phyloP scores from a whole-genome alignment of 2,888 invertebrate genomes.

The Diloba caeruleocephala region DNA sequence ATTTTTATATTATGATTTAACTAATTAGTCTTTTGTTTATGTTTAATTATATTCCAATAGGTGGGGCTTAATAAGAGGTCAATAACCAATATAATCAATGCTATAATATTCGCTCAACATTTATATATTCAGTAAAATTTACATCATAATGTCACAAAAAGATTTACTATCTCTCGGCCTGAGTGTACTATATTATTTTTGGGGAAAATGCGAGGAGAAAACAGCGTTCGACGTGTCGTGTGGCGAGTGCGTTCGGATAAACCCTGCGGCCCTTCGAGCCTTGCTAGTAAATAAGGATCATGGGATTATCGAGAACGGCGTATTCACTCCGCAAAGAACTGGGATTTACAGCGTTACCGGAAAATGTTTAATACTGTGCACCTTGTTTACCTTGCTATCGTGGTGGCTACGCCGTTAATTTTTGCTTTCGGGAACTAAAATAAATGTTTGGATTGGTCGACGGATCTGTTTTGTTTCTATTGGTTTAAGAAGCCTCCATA shows the following conservation, averaged over 20 bases:
- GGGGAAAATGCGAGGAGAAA: conserved; percentile 40
- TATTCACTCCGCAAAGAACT: conserved; percentile 71
- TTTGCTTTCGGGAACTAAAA: conserved; percentile 14
- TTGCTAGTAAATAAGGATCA: conserved; percentile 83
- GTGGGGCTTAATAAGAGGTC: neutral
- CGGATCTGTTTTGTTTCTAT: neutral
- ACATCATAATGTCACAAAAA: neutral
- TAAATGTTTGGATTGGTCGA: conserved; percentile 1
- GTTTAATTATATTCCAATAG: too few species aligned
- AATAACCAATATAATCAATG: neutral
- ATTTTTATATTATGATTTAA: conserved; percentile 9
- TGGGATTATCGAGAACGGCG: conserved; percentile 76
- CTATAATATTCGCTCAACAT: too few species aligned
- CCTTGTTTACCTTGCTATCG: conserved; percentile 43
- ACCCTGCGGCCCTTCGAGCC: conserved; percentile 61
- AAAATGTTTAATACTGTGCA: conserved; percentile 57
- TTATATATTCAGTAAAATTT: neutral
- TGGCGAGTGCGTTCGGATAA: conserved; percentile 58
- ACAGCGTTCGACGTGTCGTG: conserved; percentile 54
- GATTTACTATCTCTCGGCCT: conserved; percentile 22
- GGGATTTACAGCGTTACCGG: conserved; percentile 62
- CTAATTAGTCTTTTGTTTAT: conserved; percentile 3
- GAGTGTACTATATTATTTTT: conserved; percentile 30
- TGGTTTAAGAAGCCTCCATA: too few species aligned
- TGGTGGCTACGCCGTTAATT: conserved; percentile 30